Evolutionary conservation across 2,888 invertebrate species (phyloP), one percentile per base, ranked within the genome.

Genomic region (Parnassius apollo): DNA sequence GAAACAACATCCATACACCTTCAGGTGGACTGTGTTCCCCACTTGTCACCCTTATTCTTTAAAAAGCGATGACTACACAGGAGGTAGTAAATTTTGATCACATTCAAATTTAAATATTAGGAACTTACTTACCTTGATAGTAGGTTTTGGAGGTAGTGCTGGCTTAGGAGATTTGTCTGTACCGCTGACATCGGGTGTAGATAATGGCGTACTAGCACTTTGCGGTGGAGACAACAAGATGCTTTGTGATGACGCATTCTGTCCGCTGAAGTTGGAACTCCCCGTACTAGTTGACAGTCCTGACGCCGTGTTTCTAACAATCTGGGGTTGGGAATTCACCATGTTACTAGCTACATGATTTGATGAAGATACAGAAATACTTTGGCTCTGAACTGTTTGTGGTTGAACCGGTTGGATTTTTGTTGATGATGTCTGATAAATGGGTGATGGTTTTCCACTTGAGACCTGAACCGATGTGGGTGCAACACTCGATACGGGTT

Each of bases 401-500:
- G 96, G 96, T 88, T 96, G 95, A 68, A 96, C 95, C 57, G 96
- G 95, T 85, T 95, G 95, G 67, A 96, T 95, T 89, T 96, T 96
- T 74, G 95, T 96, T 74, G 96, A 96, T 62, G 95, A 95, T 68
- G 95, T 95, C 88, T 96, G 96, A 88, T 95, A 96, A 71, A 96
- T 95, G 78, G 95, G 95, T 73, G 95, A 95, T 66, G 95, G 93
- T 85, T 95, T 94, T 73, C 93, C 94, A 70, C 93, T 89, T 66
- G 90, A 84, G 72, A 93, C 94, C 83, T 94, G 94, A 76, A 95
- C 93, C 59, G 95, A 94, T 68, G 95, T 95, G 68, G 97, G 96
- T 70, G 96, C 96, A 68, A 96, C 96, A 86, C 96, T 96, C 83
- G 96, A 96, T 69, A 96, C 95, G 66, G 97, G 97, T 85, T 97